Evolutionary conservation across 1,140 invertebrate genomes (phyloP).

Genomic region (Drepana arcuata): DNA sequence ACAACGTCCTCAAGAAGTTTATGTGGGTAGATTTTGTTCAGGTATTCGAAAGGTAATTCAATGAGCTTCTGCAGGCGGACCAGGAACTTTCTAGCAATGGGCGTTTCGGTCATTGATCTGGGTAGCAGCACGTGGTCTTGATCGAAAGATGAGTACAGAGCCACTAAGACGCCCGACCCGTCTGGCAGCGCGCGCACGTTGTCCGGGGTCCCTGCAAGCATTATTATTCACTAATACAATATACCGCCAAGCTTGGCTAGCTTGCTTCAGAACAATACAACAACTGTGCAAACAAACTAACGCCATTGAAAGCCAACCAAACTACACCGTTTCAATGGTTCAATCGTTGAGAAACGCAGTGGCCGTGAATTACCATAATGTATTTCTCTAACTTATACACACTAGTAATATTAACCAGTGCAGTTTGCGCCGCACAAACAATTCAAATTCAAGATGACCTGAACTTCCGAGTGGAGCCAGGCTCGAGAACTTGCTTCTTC

Average conservation of each 20-base stretch:
- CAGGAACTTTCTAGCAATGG: constrained; percentile 75
- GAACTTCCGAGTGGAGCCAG: constrained; percentile 78
- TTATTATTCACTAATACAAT: too few species aligned
- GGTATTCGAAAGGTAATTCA: constrained; percentile 74
- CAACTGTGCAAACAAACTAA: constrained; percentile 21
- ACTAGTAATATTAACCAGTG: not conserved
- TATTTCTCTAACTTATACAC: constrained; percentile 15
- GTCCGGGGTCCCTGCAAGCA: constrained; percentile 76
- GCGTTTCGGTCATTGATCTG: constrained; percentile 71
- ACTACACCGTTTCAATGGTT: too few species aligned
- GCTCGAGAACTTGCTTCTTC: constrained; percentile 78
- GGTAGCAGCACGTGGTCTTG: constrained; percentile 62
- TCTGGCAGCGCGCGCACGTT: constrained; percentile 79
- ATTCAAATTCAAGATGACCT: constrained; percentile 61
- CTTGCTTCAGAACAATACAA: not conserved
- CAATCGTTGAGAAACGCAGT: too few species aligned
- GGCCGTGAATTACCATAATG: too few species aligned
- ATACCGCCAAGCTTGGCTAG: too few species aligned
- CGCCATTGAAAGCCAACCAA: too few species aligned
- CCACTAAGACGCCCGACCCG: constrained; percentile 79
- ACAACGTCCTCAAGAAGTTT: constrained; percentile 68
- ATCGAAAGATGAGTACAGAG: constrained; percentile 71
- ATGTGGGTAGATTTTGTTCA: constrained; percentile 75
- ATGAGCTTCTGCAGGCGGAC: constrained; percentile 68
- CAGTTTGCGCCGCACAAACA: not conserved